Evolutionary conservation across 2,113 vertebrate species (phyloP), one percentile per base, ranked within the genome.

Genomic region (Stegastes partitus): DNA sequence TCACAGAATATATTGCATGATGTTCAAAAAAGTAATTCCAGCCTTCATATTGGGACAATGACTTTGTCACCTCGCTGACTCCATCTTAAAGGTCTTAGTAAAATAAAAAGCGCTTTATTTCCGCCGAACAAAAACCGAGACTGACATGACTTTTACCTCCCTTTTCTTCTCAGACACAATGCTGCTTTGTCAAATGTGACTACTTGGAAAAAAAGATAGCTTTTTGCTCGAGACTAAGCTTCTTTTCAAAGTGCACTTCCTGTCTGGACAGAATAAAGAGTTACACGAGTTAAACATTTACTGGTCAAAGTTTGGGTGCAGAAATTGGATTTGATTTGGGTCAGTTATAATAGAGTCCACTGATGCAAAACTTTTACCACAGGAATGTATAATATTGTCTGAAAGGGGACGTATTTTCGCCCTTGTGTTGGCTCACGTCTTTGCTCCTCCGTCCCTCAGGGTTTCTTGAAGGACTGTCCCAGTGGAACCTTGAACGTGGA

Each of bases 381-480:
- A 12, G 4, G 28, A 1, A 22, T 31, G 22, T 49, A n/a, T 62
- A 15, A 19, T 31, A 57, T 73, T 67, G 12, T 56, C 15, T 18
- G 45, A 68, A 31, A 42, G 55, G 34, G 39, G 2, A 26, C 8
- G 28, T 31, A 31, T 31, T 31, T 31, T 31, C 28, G 8, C 10
- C 39, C 39, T 42, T 15, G 18, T 68, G 18, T 44, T 1, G 1
- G 22, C 28, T 75, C 59, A 19, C 42, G 14, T 26, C 5, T 18
- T 62, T 25, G 51, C 64, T 50, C 68, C 16, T 49, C 7, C 66
- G 50, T 34, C 54, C 28, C 18, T 21, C 75, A 99, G 84, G 98
- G 98, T 12, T 99, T 99, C 92, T 95, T 99, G 77, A 99, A 99
- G 94, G 98, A 99, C 86, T 99, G 98, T 81, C 98, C 98, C 79